Percentiles rank a stretch among this genome's conserved stretches.
Evolutionary conservation across 2,888 invertebrate species (phyloP).

Genomic region (Trissolcus japonicus): DNA sequence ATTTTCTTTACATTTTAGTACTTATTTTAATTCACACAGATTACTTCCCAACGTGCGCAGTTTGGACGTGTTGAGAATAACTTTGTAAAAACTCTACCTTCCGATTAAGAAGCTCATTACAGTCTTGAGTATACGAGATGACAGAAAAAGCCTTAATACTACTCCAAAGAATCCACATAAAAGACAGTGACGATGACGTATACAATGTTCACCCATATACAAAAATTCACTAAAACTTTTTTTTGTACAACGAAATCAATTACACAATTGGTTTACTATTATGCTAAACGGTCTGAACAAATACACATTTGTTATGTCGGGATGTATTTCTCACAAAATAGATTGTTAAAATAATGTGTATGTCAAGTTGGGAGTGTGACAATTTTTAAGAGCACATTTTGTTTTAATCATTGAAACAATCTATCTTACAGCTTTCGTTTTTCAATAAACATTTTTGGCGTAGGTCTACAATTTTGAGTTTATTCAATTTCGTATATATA

Average conservation of each 20-base stretch:
- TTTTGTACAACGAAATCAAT: conserved; percentile 23
- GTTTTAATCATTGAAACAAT: too few species aligned
- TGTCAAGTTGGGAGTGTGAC: not conserved
- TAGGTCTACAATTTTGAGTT: conserved; percentile 23
- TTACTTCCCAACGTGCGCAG: too few species aligned
- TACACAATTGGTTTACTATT: conserved; percentile 1
- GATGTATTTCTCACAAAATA: not conserved
- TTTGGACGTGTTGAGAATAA: too few species aligned
- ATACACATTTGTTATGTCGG: conserved; percentile 10
- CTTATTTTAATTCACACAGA: too few species aligned
- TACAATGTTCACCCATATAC: conserved; percentile 22
- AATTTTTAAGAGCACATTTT: conserved; percentile 7
- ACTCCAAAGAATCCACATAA: conserved; percentile 17
- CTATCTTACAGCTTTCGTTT: conserved; percentile 1
- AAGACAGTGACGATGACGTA: conserved; percentile 28
- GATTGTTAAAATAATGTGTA: not conserved
- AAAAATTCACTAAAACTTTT: conserved; percentile 25
- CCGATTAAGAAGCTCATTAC: conserved; percentile 40
- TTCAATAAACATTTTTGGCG: conserved; percentile 14
- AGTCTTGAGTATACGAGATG: conserved; percentile 39
- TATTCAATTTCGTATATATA: not conserved
- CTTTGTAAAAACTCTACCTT: too few species aligned
- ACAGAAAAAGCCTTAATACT: conserved; percentile 34
- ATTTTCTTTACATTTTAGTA: too few species aligned
- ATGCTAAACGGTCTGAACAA: not conserved